Evolutionary conservation across 2,113 vertebrate species (phyloP).

Genomic region (Casuarius casuarius): DNA sequence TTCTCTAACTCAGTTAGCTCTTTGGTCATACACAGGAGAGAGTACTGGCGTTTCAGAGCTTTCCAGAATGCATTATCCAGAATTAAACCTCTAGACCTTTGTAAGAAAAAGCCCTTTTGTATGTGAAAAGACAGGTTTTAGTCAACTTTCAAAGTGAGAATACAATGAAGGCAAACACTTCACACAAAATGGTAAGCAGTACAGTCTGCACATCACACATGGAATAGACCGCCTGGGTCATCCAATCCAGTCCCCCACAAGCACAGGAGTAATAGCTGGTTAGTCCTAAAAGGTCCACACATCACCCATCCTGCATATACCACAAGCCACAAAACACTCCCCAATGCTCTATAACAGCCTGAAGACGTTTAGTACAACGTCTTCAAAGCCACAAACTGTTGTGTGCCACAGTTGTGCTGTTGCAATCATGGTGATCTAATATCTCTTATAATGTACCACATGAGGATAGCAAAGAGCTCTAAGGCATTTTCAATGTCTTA

Average conservation of each 20-base stretch:
- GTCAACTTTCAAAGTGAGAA: neutral
- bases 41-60: neutral
- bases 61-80: neutral
- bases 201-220: accelerated
- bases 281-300: neutral
- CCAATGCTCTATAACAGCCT: neutral
- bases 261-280: neutral
- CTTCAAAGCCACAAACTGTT: neutral
- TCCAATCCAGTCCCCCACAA: neutral
- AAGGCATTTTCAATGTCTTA: neutral
- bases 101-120: neutral
- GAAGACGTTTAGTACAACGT: neutral
- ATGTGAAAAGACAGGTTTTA: neutral
- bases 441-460: neutral
- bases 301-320: neutral
- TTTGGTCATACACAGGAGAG: neutral
- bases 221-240: neutral
- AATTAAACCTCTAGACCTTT: neutral
- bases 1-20: neutral
- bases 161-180: neutral
- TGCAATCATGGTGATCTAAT: neutral
- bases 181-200: neutral
- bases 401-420: neutral
- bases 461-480: neutral
- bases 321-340: constrained; percentile 47